These are phyloP conservation scores for Rhinella marina DNA, from an alignment of 2,797 vertebrate genomes.

Conservation along the genomic window DNA sequence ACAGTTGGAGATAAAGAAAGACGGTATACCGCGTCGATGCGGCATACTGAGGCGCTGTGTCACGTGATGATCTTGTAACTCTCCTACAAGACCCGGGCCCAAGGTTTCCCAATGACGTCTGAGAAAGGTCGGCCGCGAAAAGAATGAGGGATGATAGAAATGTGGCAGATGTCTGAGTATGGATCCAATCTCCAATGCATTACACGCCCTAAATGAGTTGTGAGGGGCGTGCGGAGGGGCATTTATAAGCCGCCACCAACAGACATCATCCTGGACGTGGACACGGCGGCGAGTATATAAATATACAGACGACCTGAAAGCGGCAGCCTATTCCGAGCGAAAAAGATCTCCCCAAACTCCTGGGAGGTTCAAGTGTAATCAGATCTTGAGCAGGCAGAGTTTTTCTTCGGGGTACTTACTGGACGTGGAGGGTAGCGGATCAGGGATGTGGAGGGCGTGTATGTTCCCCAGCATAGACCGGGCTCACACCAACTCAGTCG, in stretches of 20 bases:
- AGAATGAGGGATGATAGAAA: not conserved
- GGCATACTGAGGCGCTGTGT: not conserved
- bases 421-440: not conserved
- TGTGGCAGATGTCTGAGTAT: not conserved
- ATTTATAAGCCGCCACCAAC: not conserved
- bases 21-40: not conserved
- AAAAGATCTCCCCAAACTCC: not conserved
- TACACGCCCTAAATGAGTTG: not conserved
- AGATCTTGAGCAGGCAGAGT: not conserved
- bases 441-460: not conserved
- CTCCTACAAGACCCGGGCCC: not conserved
- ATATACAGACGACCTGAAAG: not conserved
- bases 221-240: not conserved
- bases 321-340: not conserved
- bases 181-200: not conserved
- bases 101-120: no score
- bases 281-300: not conserved
- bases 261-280: not conserved
- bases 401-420: not conserved
- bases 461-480: not conserved
- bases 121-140: not conserved
- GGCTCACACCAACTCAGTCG: not conserved
- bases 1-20: not conserved
- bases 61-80: not conserved
- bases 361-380: not conserved